phyloP scores from a whole-genome alignment of 2,888 invertebrate species.

The Drosophila bunnanda region DNA sequence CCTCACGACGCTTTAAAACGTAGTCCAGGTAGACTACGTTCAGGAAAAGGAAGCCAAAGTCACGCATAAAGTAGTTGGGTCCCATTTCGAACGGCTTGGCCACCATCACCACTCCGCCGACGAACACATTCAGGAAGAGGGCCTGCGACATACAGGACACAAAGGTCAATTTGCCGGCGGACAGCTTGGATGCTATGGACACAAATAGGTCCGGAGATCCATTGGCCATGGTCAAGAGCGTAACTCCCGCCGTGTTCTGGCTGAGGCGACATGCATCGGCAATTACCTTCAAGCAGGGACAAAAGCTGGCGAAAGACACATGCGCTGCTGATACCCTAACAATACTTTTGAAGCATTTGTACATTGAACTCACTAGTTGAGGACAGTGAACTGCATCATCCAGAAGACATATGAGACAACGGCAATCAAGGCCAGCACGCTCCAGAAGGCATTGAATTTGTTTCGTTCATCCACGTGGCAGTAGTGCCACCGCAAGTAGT shows the following conservation, averaged over 20 bases:
- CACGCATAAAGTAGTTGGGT: slow-evolving; percentile 57
- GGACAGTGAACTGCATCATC: slow-evolving; percentile 31
- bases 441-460: slow-evolving; percentile 30
- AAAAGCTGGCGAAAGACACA: slow-evolving; percentile 54
- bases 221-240: slow-evolving; percentile 90
- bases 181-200: slow-evolving; percentile 83
- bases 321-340: too few species aligned
- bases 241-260: slow-evolving; percentile 87
- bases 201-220: slow-evolving; percentile 89
- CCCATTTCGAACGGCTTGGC: slow-evolving; percentile 85
- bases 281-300: slow-evolving; percentile 86
- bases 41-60: slow-evolving; percentile 47
- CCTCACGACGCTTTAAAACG: slow-evolving; percentile 4
- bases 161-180: slow-evolving; percentile 70
- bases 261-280: slow-evolving; percentile 85
- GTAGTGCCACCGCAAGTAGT: slow-evolving; percentile 30
- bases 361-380: slow-evolving; percentile 17
- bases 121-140: slow-evolving; percentile 87
- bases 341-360: accelerated
- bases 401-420: slow-evolving; percentile 18
- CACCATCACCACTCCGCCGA: slow-evolving; percentile 86
- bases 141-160: slow-evolving; percentile 86
- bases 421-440: slow-evolving; percentile 1
- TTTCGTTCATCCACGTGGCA: slow-evolving; percentile 21
- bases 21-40: slow-evolving; percentile 36